phyloP scores from a whole-genome alignment of 2,113 vertebrate species.

The Cygnus atratus region DNA sequence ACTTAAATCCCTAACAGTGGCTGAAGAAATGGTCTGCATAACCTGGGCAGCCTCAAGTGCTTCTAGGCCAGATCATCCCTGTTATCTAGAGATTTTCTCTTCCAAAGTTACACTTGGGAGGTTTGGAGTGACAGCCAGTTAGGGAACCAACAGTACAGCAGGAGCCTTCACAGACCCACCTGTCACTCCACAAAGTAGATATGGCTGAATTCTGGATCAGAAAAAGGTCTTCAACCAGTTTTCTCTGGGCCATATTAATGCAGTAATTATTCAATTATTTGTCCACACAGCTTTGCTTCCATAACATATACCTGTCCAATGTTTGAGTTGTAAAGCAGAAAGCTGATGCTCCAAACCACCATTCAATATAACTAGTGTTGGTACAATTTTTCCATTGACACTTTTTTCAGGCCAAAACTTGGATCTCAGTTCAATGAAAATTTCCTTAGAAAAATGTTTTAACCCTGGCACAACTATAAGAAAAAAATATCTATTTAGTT shows the following conservation, averaged over 20 bases:
- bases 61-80: background rate
- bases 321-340: background rate
- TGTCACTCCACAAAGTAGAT: accelerated
- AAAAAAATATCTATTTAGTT: background rate
- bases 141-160: background rate
- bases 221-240: background rate
- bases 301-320: background rate
- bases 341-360: background rate
- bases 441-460: background rate
- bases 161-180: background rate
- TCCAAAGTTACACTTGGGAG: background rate
- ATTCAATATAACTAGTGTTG: background rate
- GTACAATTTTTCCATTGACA: background rate
- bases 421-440: background rate
- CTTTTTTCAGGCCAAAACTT: background rate
- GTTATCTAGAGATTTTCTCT: background rate
- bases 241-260: background rate
- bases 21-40: background rate
- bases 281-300: background rate
- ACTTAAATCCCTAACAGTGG: background rate
- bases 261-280: background rate
- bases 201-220: background rate
- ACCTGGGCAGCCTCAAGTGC: background rate
- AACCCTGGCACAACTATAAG: background rate
- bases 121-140: background rate